These are phyloP conservation scores for Onychorhynchus coronatus DNA, from an alignment of 2,113 vertebrate species.

Conservation along the genomic window DNA sequence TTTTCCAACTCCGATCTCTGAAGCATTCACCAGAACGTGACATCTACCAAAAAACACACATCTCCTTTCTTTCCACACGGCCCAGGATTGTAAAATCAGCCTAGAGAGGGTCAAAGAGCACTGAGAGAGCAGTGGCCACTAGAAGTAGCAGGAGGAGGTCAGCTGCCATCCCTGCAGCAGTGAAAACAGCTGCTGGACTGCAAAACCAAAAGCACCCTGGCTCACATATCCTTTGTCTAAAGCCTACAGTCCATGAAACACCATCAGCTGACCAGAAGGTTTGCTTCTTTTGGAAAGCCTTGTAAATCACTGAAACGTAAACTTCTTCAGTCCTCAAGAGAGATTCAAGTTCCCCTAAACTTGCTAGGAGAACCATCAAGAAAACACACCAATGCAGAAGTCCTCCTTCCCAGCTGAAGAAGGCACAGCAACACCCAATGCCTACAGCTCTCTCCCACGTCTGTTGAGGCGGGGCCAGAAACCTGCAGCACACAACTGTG, in stretches of 20 bases:
- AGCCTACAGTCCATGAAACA: neutral
- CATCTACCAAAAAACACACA: neutral
- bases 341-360: neutral
- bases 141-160: neutral
- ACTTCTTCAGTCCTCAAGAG: neutral
- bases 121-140: neutral
- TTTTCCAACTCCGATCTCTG: neutral
- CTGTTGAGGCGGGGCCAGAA: neutral
- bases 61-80: accelerated
- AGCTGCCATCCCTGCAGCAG: neutral
- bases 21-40: neutral
- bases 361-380: neutral
- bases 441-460: neutral
- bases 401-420: neutral
- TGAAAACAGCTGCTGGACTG: neutral
- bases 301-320: neutral
- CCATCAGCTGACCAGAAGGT: neutral
- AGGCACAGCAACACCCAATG: neutral
- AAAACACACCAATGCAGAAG: neutral
- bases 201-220: neutral
- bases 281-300: neutral
- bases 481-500: neutral
- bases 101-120: neutral
- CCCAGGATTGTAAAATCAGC: neutral
- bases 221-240: neutral